Percentiles rank a stretch among this genome's conserved stretches.
These are phyloP conservation scores for Nasonovia ribisnigri DNA, from an alignment of 2,888 invertebrate species.

Conservation along the genomic window DNA sequence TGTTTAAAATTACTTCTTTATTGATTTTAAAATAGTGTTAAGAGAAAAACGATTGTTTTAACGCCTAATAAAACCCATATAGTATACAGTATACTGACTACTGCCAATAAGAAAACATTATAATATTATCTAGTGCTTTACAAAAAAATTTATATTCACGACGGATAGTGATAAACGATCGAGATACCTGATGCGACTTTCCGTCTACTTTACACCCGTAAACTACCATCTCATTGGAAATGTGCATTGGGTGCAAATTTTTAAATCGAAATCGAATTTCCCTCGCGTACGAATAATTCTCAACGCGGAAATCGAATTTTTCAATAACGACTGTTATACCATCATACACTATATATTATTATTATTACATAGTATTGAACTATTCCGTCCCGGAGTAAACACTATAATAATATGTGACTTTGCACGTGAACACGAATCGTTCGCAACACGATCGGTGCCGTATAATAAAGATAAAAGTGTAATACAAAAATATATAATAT, in stretches of 20 bases:
- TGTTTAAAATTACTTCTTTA: not conserved
- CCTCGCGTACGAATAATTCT: not conserved
- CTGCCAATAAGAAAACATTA: not conserved
- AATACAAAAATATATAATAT: not conserved
- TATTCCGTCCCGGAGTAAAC: not conserved
- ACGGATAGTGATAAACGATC: not conserved
- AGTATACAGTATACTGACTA: not conserved
- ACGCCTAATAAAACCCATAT: not conserved
- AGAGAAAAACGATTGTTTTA: not conserved
- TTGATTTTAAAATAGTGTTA: not conserved
- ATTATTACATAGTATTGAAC: not conserved
- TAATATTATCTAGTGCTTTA: not conserved
- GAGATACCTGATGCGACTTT: not conserved
- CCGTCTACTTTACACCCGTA: not conserved
- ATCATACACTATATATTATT: not conserved
- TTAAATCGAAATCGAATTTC: slow-evolving; percentile 2
- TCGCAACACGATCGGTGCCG: not conserved
- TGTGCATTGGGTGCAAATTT: not conserved
- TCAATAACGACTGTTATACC: not conserved
- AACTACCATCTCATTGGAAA: not conserved
- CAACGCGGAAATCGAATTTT: slow-evolving; percentile 8
- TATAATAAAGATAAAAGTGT: not conserved
- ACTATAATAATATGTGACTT: not conserved
- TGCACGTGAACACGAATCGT: not conserved
- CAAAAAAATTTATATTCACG: slow-evolving; percentile 18